Evolutionary conservation across 2,888 invertebrate species (phyloP), one percentile per base, ranked within the genome.

Genomic region (Melanotus villosus): DNA sequence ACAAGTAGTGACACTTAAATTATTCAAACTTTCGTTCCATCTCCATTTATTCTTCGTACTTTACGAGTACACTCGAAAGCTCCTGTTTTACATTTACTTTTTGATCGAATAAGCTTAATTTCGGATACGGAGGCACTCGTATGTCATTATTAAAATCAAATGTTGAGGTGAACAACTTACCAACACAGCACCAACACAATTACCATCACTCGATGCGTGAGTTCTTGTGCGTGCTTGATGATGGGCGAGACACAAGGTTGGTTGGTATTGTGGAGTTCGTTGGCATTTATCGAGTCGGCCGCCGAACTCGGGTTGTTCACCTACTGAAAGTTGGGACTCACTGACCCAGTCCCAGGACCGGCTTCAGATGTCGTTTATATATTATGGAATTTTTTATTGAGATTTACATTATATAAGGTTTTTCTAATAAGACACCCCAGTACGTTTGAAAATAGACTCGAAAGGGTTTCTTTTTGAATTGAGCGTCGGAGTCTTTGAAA

Each of bases 271-370:
- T 70, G 26, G 80, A 79, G 81, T 80, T 82, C 81, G 78, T 79
- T 80, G 82, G 81, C 81, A 80, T 79, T 80, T 79, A 75, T 74
- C 58, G 74, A 71, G 77, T 76, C 77, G 76, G 76, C 74, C 75
- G 71, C 73, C 71, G 78, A 68, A 71, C 65, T 68, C 73, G 77
- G 82, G 81, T 82, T 81, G 81, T 82, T 82, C 81, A 83, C 82
- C 82, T 81, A 80, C 80, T 81, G 81, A 82, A 82, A 82, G 83
- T 82, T 80, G 75, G 76, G 73, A 73, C 76, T 76, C 75, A 75
- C 76, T 78, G 75, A 78, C 76, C 76, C 75, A 76, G 75, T 76
- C 75, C 75, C 73, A 68, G 71, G 65, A 64, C 63, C 68, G 68
- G 59, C 47, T 68, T 71, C 38, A 56, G 18, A 41, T 23, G 43